Evolutionary conservation across 1,140 invertebrate species (phyloP).

Genomic region (Leptinotarsa lineolata): DNA sequence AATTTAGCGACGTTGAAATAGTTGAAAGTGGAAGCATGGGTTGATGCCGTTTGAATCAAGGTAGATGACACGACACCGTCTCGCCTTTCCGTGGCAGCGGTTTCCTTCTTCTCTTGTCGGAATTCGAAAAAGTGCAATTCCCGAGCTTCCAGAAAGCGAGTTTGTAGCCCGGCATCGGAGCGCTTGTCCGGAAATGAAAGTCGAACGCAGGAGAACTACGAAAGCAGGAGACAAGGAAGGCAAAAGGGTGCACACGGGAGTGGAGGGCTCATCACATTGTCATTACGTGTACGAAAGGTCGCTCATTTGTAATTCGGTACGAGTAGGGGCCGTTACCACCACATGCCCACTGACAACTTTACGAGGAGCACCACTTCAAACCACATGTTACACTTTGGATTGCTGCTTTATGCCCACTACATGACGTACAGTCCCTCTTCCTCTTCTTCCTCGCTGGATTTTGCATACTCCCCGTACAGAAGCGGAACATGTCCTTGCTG

Average conservation of each 20-base stretch:
- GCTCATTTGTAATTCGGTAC: conserved; percentile 50
- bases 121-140: neutral
- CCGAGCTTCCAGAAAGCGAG: neutral
- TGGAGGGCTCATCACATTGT: conserved; percentile 49
- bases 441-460: conserved; percentile 27
- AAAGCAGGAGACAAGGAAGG: neutral
- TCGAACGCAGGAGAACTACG: neutral
- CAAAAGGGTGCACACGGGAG: neutral
- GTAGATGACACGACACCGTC: no score
- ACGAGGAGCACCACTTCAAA: conserved; percentile 54
- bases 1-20: no score
- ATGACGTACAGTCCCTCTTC: conserved; percentile 44
- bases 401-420: conserved; percentile 48
- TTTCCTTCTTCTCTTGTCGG: no score
- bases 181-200: conserved; percentile 6
- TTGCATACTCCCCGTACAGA: conserved; percentile 9
- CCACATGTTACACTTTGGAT: conserved; percentile 54
- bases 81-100: no score
- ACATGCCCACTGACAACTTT: conserved; percentile 54
- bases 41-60: no score
- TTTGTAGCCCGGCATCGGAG: neutral
- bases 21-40: no score
- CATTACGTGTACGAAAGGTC: conserved; percentile 46
- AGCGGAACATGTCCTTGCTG: conserved; percentile 19
- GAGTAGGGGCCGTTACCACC: conserved; percentile 52